Evolutionary conservation across 1,140 invertebrate genomes (phyloP).

Genomic region (Bilobella aurantiaca): DNA sequence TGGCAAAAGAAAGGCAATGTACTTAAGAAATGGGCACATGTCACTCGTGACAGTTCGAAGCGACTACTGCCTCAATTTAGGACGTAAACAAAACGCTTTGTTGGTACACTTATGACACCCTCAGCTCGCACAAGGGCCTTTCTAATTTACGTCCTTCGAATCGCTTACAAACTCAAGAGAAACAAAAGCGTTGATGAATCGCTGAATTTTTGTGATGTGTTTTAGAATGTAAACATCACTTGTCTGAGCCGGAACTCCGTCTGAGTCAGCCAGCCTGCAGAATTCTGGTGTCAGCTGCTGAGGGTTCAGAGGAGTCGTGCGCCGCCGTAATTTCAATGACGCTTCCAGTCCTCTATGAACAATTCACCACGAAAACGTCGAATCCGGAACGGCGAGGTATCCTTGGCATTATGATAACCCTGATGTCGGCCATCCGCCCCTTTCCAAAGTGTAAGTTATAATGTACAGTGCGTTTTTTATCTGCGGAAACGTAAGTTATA

Average conservation of each 20-base stretch:
- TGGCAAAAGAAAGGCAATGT: too few relatives aligned
- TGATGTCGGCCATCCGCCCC: not conserved
- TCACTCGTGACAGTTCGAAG: too few relatives aligned
- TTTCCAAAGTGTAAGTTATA: conserved; percentile 8
- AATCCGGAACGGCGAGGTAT: conserved; percentile 15
- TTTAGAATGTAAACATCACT: conserved; percentile 32
- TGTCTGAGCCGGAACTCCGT: conserved; percentile 30
- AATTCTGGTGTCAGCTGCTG: conserved; percentile 18
- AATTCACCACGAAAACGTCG: conserved; percentile 11
- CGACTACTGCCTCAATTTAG: too few relatives aligned
- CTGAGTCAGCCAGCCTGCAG: conserved; percentile 25
- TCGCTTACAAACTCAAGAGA: too few relatives aligned
- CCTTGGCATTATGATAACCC: conserved; percentile 10
- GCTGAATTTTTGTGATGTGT: conserved; percentile 11
- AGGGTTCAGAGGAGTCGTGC: conserved; percentile 11
- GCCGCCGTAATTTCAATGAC: not conserved
- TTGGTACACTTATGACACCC: too few relatives aligned
- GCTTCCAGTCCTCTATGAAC: conserved; percentile 21
- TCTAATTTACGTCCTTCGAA: too few relatives aligned
- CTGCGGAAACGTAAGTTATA: conserved; percentile 5
- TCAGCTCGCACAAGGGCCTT: too few relatives aligned
- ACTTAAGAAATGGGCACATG: too few relatives aligned
- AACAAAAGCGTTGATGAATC: too few relatives aligned
- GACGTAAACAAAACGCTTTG: too few relatives aligned
- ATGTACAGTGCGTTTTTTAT: too few relatives aligned